phyloP scores from a whole-genome alignment of 1,140 invertebrate genomes.

The Euwallacea similis region DNA sequence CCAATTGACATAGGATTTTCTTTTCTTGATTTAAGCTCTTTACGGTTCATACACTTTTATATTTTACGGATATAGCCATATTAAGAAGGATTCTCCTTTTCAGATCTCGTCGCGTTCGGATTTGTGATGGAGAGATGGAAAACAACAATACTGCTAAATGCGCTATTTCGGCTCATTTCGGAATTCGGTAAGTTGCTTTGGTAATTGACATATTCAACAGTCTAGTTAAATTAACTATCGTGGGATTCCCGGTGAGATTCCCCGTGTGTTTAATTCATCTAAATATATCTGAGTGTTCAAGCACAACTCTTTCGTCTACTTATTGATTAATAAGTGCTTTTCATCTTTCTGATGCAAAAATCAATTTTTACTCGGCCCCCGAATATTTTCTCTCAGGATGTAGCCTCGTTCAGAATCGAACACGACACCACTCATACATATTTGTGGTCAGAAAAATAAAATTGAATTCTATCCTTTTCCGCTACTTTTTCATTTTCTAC shows the following conservation, averaged over 20 bases:
- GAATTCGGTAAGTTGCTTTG: conserved; percentile 1
- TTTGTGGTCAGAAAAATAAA: conserved; percentile 1
- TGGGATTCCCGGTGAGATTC: too few relatives aligned
- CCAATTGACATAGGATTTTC: background rate
- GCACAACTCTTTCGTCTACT: too few relatives aligned
- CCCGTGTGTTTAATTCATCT: too few relatives aligned
- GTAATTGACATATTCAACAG: background rate
- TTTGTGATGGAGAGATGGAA: conserved; percentile 5
- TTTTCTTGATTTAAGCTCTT: background rate
- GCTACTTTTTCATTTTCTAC: background rate
- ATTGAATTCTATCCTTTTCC: background rate
- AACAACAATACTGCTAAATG: background rate
- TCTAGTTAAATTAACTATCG: too few relatives aligned
- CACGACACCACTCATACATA: conserved; percentile 1
- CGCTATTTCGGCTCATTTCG: background rate
- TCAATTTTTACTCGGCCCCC: background rate
- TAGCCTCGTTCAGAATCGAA: background rate
- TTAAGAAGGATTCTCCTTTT: background rate
- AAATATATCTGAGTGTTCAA: too few relatives aligned
- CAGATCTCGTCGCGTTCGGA: conserved; percentile 12
- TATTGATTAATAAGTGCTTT: background rate
- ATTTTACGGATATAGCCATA: background rate
- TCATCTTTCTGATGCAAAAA: background rate
- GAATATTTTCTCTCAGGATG: background rate
- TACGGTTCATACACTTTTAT: background rate